Base-by-base conservation (phyloP, 2,888 invertebrate genomes). In the Ormyrus nitidulus region DNA sequence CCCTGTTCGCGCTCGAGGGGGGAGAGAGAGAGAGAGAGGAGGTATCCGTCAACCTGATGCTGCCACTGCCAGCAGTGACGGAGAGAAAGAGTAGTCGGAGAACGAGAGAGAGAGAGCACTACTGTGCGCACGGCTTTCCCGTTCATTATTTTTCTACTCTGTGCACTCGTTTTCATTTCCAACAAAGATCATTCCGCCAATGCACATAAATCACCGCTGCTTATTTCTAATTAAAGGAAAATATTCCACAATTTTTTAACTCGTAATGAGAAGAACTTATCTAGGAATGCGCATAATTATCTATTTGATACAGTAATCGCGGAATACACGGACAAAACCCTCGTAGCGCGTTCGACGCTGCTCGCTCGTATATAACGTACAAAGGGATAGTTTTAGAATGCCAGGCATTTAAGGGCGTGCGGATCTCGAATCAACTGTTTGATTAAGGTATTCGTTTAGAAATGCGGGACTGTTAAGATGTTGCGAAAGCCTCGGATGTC, bases 41-140 rank as follows among this genome's bases (percentile, higher is more conserved):
- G 53, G 82, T 83, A 85, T 86, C 85, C 85, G 86, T 87, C 87
- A 88, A 87, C 85, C 86, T 86, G 87, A 86, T 86, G 88, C 87
- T 85, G 86, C 87, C 84, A 83, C 85, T 83, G 80, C 51, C 79
- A 49, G 48, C 48, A 51, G 59, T 54, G 65, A 69, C 59, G 51
- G 10, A 6, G 66, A 68, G 59, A 68, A 58, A 53, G 51, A 66
- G 56, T 8, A 62, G 61, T 46, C 49, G 62, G 44, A 19, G 19
- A 19, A 19, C 66, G 53, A 73, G 68, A 79, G 53, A 53, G 71
- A 75, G 62, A 75, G 65, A 71, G 70, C 11, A 48, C 58, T 64
- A 19, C 64, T 6, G n/a, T 48, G 46, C n/a, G 56, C 9, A n/a
- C 6, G 3, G 13, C 19, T 59, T 59, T 59, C 59, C 11, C 19